Evolutionary conservation across 2,888 invertebrate species (phyloP).

Genomic region (Acanthosepion lycidas): DNA sequence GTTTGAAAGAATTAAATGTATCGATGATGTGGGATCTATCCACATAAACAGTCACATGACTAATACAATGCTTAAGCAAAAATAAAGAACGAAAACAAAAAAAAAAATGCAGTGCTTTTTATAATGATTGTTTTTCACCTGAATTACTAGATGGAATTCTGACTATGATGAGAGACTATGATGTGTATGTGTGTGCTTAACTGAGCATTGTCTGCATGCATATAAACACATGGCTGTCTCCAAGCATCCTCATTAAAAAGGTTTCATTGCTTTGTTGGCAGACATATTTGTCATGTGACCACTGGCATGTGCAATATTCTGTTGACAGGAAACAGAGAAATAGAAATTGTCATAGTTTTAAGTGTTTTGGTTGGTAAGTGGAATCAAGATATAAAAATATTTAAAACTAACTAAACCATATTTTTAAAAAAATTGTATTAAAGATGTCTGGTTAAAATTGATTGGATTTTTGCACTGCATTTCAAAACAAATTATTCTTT

Average conservation of each 20-base stretch:
- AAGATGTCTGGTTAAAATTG: background rate
- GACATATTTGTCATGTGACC: conserved; percentile 33
- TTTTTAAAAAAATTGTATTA: background rate
- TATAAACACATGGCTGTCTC: background rate
- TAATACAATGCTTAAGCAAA: no score
- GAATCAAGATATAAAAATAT: background rate
- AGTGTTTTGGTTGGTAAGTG: background rate
- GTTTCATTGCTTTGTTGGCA: conserved; percentile 15
- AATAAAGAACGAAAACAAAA: no score
- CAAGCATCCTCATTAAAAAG: conserved; percentile 14
- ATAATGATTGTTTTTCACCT: no score
- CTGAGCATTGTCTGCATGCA: background rate
- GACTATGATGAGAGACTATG: background rate
- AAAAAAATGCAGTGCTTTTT: no score
- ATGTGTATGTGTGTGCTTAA: background rate
- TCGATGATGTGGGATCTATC: no score
- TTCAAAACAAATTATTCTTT: background rate
- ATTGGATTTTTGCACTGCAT: background rate
- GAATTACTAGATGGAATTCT: no score
- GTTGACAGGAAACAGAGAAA: background rate
- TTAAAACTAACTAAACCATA: no score
- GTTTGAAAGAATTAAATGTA: no score
- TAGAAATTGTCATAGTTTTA: background rate
- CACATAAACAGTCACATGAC: no score
- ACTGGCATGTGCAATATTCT: background rate